A percentile compares a stretch with the other conserved stretches of the same genome.
Conservation (phyloP, 2,113 vertebrate genomes). For the Danionella cerebrum region DNA sequence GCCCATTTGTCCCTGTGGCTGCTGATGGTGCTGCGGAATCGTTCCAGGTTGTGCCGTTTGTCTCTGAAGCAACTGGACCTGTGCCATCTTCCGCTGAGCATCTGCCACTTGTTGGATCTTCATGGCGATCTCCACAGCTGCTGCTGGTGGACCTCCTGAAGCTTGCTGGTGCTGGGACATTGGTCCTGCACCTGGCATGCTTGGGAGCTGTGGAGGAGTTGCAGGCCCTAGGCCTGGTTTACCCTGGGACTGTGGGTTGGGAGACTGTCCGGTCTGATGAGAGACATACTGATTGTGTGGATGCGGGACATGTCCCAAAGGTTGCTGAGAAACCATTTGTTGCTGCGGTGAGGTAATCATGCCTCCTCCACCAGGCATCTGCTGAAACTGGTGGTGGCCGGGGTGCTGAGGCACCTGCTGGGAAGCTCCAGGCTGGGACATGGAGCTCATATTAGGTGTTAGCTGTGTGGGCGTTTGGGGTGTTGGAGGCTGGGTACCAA, state of each 20-base stretch:
- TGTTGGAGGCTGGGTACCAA: conserved; percentile 80
- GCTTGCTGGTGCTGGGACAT: conserved; percentile 48
- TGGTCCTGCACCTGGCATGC: conserved; percentile 48
- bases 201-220: conserved; percentile 73
- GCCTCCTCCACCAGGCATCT: conserved; percentile 65
- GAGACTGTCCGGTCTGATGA: conserved; percentile 74
- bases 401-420: conserved; percentile 67
- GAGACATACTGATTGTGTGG: conserved; percentile 71
- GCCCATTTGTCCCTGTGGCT: conserved; percentile 70
- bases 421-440: conserved; percentile 41
- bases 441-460: conserved; percentile 38
- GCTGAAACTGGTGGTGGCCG: conserved; percentile 76
- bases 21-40: conserved; percentile 77
- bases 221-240: conserved; percentile 83
- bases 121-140: conserved; percentile 96
- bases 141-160: conserved; percentile 83
- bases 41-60: conserved; percentile 63
- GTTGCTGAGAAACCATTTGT: conserved; percentile 55
- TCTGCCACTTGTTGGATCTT: conserved; percentile 95
- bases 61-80: conserved; percentile 79
- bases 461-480: conserved; percentile 77
- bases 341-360: conserved; percentile 68
- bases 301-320: conserved; percentile 44
- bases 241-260: conserved; percentile 84
- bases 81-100: conserved; percentile 90